Base-by-base conservation (phyloP, 2,113 vertebrate genomes). In the Rhagologus leucostigma region DNA sequence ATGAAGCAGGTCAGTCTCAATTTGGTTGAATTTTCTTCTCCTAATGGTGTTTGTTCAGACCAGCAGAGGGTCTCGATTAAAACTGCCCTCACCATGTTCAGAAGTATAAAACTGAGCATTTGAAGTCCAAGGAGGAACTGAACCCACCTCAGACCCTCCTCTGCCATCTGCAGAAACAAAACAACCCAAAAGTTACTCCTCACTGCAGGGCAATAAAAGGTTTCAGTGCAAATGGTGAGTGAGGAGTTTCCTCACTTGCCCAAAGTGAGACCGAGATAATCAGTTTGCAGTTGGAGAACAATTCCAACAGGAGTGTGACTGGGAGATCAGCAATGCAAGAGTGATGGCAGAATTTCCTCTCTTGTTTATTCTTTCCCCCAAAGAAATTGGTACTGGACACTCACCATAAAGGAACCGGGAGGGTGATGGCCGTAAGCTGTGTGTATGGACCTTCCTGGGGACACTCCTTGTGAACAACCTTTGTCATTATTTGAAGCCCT, bases 301-400 rank as follows among this genome's bases (percentile, higher is more conserved):
- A 35, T 24, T 55, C 9, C 46, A 24, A 2, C 30, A 52, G 50
- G 59, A 53, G 10, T 29, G 12, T 3, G 13, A 2, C 68, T 42
- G 39, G 22, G 24, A 49, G 41, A 33, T 37, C 26, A 7, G 5
- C 13, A 5, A 0, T 11, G 23, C 6, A 7, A 10, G 1, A 9
- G 59, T 1, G 19, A 5, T 23, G 59, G 20, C 32, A 53, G 19
- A 37, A 49, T 32, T 68, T 32, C 57, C 10, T 56, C 62, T 39
- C 16, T 9, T 16, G 8, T 80, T 90, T 41, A 12, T 67, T 74
- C 59, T 41, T 67, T 46, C 33, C 27, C 17, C 16, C 5, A 12
- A 26, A 23, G 16, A 2, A 56, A 22, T 12, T 52, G 18, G 13
- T 11, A 4, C 67, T 50, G 68, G 56, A 8, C 6, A 5, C 18